Percentiles rank a stretch among this genome's conserved stretches.
Evolutionary conservation across 2,113 vertebrate genomes (phyloP).

Genomic region (Dasyurus viverrinus): DNA sequence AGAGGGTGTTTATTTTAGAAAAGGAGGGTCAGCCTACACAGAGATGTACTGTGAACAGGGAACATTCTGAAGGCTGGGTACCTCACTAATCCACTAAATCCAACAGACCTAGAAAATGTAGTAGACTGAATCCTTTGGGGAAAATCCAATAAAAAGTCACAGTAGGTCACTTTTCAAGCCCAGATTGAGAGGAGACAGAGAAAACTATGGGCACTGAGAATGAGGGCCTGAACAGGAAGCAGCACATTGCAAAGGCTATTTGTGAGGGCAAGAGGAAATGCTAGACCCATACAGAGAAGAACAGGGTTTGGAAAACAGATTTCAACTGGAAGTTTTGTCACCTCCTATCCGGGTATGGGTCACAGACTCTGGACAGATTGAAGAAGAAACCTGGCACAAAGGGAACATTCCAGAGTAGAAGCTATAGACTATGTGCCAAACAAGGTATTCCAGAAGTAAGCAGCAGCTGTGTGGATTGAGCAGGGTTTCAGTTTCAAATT

Average conservation of each 20-base stretch:
- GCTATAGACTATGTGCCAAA: not conserved
- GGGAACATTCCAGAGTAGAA: not conserved
- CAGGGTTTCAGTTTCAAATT: not conserved
- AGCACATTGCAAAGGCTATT: not conserved
- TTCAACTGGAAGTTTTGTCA: not conserved
- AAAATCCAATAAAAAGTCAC: not conserved
- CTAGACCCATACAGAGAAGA: not conserved
- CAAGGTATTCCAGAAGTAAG: not conserved
- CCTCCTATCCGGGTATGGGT: not conserved
- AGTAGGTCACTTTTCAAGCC: not conserved
- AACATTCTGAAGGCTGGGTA: not conserved
- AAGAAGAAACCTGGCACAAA: not conserved
- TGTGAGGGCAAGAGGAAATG: not conserved
- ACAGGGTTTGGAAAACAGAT: not conserved
- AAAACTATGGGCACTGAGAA: not conserved
- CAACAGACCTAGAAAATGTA: not conserved
- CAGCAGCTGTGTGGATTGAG: not conserved
- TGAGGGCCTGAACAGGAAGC: not conserved
- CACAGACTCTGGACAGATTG: not conserved
- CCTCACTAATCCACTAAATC: not conserved
- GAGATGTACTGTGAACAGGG: not conserved
- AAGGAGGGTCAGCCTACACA: not conserved
- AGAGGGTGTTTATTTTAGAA: not conserved
- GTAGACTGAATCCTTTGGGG: not conserved
- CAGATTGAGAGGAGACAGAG: not conserved